phyloP scores from a whole-genome alignment of 2,797 vertebrate species.

The Sebastes hopkinsi region DNA sequence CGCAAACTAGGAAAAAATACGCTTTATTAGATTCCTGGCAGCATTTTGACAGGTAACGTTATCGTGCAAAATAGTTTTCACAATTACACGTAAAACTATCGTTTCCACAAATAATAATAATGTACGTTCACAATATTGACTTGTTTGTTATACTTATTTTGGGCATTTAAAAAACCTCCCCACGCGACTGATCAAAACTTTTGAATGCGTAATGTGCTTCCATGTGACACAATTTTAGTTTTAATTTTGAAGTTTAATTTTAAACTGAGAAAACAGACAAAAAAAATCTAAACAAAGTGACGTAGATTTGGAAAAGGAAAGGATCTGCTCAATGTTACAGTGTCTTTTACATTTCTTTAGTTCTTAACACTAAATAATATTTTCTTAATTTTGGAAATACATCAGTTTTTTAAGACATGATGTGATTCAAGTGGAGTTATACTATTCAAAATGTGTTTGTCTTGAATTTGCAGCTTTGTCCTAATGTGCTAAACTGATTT shows the following conservation, averaged over 20 bases:
- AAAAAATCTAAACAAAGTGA: neutral
- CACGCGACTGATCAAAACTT: neutral
- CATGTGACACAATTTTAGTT: neutral
- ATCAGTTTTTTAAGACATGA: neutral
- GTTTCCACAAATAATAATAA: neutral
- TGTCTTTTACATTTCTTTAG: neutral
- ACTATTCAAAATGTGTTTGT: neutral
- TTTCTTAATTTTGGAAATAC: neutral
- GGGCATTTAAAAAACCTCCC: neutral
- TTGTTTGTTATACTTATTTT: neutral
- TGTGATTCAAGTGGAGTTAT: neutral
- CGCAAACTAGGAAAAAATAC: neutral
- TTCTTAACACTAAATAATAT: neutral
- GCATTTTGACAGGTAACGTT: neutral
- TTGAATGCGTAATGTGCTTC: neutral
- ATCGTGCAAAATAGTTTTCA: neutral
- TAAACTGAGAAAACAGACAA: neutral
- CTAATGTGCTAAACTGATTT: neutral
- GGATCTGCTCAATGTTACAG: neutral
- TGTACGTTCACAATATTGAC: neutral
- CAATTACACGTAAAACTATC: neutral
- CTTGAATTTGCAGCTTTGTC: neutral
- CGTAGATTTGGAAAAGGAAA: neutral
- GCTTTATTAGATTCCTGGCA: neutral
- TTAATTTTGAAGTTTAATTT: neutral